phyloP scores from a whole-genome alignment of 2,797 vertebrate genomes.

The Fistularia tabacaria region DNA sequence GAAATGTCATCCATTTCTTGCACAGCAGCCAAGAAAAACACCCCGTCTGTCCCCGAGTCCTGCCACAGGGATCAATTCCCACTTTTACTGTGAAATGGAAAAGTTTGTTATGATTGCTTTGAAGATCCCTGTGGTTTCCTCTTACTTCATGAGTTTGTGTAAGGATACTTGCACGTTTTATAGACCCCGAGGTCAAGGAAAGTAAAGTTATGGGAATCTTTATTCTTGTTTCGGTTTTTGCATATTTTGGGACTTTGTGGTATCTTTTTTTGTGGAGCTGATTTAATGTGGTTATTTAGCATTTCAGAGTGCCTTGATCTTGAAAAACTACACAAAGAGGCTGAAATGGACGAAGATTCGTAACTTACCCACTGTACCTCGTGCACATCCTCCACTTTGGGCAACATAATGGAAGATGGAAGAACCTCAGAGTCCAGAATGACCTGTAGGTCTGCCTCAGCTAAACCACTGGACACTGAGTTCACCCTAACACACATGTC shows the following conservation, averaged over 20 bases:
- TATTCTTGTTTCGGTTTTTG: constrained; percentile 31
- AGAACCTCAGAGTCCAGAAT: constrained; percentile 82
- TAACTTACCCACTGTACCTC: constrained; percentile 89
- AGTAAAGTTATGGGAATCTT: constrained; percentile 50
- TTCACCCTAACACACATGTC: constrained; percentile 96
- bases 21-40: constrained; percentile 70
- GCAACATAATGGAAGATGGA: constrained; percentile 93
- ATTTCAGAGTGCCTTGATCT: background rate
- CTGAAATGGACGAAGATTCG: background rate
- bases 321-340: background rate
- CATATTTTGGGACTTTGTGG: constrained; percentile 10
- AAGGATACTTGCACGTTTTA: constrained; percentile 50
- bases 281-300: constrained; percentile 3
- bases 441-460: constrained; percentile 84
- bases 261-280: background rate
- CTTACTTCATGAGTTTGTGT: constrained; percentile 60
- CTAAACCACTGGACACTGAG: constrained; percentile 89
- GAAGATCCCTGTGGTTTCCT: constrained; percentile 69
- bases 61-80: constrained; percentile 67
- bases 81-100: constrained; percentile 67
- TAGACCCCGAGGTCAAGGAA: constrained; percentile 30
- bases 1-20: constrained; percentile 71
- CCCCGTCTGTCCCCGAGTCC: constrained; percentile 48
- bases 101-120: constrained; percentile 76
- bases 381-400: constrained; percentile 88